Evolutionary conservation across 2,888 invertebrate genomes (phyloP), one percentile per base, ranked within the genome.

Genomic region (Ceramica pisi): DNA sequence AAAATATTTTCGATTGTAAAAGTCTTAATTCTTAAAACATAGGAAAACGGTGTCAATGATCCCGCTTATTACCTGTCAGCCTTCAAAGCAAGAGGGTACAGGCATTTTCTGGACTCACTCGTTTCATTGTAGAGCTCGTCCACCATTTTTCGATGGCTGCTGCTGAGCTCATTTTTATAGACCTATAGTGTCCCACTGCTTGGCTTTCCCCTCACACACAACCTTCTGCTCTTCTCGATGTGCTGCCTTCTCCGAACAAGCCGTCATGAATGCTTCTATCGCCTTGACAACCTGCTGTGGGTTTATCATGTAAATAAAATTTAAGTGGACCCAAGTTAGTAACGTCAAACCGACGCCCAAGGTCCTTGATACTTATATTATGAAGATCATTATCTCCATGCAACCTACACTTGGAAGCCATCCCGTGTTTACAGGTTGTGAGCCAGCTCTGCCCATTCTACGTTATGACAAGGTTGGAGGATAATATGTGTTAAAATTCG

Each of bases 401-500:
- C 44, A 50, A 55, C 21, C 12, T 53, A 14, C 35, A 31, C 55
- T 51, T 48, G 31, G 41, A 10, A 21, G n/a, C 21, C 41, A 16
- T 48, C 14, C n/a, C 9, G 41, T 79, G 23, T 73, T 65, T 31
- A 66, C 23, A 56, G 21, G 41, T 14, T 57, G 64, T 53, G 21
- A 31, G 35, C 65, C 55, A 60, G 53, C 23, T 35, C 41, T 68
- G 51, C 12, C 53, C 57, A 68, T 68, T 62, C 57, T 50, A 55
- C 46, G 61, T 50, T 55, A 65, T 68, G 38, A 38, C 44, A 53
- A 38, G 35, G 57, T 78, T 59, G 50, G 48, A 68, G 60, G 72
- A 72, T 71, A 75, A 65, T 81, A 59, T 70, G 64, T 72, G 70
- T 82, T 84, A 81, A 83, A 86, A 82, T 78, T 67, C 57, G 55